phyloP scores from a whole-genome alignment of 37 sponge, comb jelly and placozoan genomes.

The Geodia barretti region DNA sequence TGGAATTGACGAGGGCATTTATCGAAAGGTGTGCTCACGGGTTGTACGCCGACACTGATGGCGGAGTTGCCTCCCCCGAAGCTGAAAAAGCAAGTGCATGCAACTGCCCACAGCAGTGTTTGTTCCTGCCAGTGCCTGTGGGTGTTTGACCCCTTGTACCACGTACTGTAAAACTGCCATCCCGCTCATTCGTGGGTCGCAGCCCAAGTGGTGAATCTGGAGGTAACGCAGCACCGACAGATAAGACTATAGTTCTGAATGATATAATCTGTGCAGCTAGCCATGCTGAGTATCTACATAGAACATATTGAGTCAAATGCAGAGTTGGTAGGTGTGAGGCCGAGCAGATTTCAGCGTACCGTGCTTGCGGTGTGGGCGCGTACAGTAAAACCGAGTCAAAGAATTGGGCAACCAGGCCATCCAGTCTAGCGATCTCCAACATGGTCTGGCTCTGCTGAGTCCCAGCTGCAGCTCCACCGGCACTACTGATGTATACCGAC shows the following conservation, averaged over 20 bases:
- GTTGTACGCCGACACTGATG: neutral
- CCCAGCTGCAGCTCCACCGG: neutral
- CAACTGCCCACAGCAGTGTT: slow-evolving; percentile 29
- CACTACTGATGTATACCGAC: neutral
- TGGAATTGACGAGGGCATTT: no score
- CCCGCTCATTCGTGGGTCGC: neutral
- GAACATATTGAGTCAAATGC: slow-evolving; percentile 15
- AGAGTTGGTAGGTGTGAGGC: neutral
- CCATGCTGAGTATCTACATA: slow-evolving; percentile 3
- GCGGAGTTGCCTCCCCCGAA: slow-evolving; percentile 19
- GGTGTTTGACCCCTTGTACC: slow-evolving; percentile 1
- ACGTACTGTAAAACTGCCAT: slow-evolving; percentile 7
- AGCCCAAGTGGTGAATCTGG: slow-evolving; percentile 8
- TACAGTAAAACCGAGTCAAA: slow-evolving; percentile 17
- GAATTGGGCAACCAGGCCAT: slow-evolving; percentile 8
- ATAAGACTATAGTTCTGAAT: slow-evolving; percentile 24
- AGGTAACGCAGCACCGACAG: slow-evolving; percentile 33
- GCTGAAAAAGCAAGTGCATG: slow-evolving; percentile 41
- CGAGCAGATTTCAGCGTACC: slow-evolving; percentile 16
- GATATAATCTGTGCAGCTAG: neutral
- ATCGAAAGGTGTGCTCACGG: neutral
- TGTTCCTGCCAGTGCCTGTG: neutral
- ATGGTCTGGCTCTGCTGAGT: neutral
- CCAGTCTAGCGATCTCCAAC: slow-evolving; percentile 39
- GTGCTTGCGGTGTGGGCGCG: neutral